phyloP scores from a whole-genome alignment of 2,113 vertebrate species.

The Nettapus auritus region DNA sequence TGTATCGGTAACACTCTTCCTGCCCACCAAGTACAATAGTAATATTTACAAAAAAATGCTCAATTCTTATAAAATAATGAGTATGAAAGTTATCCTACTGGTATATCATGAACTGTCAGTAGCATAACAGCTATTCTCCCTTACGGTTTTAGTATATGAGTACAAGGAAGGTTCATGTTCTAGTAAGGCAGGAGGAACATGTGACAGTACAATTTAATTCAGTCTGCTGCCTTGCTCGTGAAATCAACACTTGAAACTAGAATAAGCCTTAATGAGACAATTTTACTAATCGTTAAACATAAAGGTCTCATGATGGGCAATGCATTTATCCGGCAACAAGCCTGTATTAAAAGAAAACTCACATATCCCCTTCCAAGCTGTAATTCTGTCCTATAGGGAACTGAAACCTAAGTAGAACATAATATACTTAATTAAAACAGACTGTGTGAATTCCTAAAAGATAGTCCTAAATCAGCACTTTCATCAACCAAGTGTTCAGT shows the following conservation, averaged over 20 bases:
- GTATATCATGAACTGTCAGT: not conserved
- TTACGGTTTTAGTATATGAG: not conserved
- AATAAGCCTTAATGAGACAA: not conserved
- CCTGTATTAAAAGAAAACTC: not conserved
- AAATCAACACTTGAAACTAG: slow-evolving; percentile 8
- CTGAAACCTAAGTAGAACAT: not conserved
- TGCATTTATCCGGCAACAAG: not conserved
- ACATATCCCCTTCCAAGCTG: not conserved
- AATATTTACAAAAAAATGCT: slow-evolving; percentile 29
- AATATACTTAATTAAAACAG: not conserved
- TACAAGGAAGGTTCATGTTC: not conserved
- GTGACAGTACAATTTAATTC: not conserved
- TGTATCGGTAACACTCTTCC: not conserved
- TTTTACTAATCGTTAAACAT: not conserved
- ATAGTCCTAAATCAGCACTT: not conserved
- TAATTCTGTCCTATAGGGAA: not conserved
- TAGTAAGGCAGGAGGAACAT: not conserved
- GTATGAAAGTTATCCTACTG: not conserved
- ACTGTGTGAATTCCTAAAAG: not conserved
- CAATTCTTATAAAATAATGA: not conserved
- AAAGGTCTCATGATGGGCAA: not conserved
- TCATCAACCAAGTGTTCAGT: not conserved
- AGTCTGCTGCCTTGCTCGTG: not conserved
- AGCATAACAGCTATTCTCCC: not conserved
- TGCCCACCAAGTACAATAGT: not conserved